Evolutionary conservation across 2,888 invertebrate species (phyloP), one percentile per base, ranked within the genome.

Genomic region (Acleris literana): DNA sequence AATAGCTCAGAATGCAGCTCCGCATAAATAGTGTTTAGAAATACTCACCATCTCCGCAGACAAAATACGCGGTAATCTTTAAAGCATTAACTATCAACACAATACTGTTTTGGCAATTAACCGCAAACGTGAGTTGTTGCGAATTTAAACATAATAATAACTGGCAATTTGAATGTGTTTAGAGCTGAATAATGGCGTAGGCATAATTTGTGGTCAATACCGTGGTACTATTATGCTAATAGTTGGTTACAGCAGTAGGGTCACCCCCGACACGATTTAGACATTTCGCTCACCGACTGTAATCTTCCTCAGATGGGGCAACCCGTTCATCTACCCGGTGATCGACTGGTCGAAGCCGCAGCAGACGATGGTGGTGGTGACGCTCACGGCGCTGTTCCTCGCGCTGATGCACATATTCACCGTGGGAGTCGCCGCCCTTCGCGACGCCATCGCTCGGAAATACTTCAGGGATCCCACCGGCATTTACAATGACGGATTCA

Each of bases 341-440:
- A 92, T 97, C 73, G 95, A 97, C 88, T 97, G 97, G 97, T 92
- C 94, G 54, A 95, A 95, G 76, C 96, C 96, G 0, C 90, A 94
- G 56, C 91, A 92, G 72, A 94, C 96, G 4, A 83, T 94, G 69
- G 89, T 95, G 20, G 94, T 96, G 68, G 95, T 95, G 71, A 86
- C 94, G 0, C 93, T 95, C 48, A 95, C 96, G 9, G 93, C 95
- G 9, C 81, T 94, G 29, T 95, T 96, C 83, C 92, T 96, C 13
- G 93, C 95, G 2, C 79, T 95, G 62, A 92, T 96, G 76, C 96
- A 96, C 82, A 90, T 94, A 46, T 75, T 94, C 18, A 90, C 94
- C 6, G 96, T 95, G 69, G 87, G 92, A 18, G 76, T 95, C 25
- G 94, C 94, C 53, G 87, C 93, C 17, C 80, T 93, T 1, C 90